These are phyloP conservation scores for Apteryx owenii DNA, from an alignment of 2,113 vertebrate species.

Conservation along the genomic window DNA sequence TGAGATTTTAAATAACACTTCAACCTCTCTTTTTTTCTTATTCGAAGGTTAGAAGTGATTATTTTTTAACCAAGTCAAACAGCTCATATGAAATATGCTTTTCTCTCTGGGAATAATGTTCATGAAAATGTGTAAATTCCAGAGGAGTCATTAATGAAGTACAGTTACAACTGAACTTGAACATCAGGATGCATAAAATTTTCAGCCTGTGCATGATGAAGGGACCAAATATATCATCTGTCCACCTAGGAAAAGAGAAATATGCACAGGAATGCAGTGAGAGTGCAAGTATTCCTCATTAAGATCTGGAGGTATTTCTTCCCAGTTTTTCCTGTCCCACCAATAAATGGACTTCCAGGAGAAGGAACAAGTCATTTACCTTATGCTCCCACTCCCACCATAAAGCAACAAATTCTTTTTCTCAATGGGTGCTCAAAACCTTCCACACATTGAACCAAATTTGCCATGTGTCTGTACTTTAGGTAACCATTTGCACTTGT, in stretches of 20 bases:
- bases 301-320: neutral
- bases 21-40: neutral
- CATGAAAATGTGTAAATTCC: neutral
- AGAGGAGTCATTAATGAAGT: neutral
- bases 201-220: neutral
- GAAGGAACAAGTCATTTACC: neutral
- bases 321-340: neutral
- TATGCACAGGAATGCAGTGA: neutral
- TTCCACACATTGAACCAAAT: neutral
- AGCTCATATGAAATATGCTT: neutral
- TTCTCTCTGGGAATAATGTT: neutral
- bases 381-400: neutral
- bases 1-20: neutral
- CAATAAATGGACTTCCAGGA: neutral
- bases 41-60: accelerated
- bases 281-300: neutral
- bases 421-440: neutral
- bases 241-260: neutral
- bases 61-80: neutral
- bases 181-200: neutral
- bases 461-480: neutral
- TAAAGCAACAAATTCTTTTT: neutral
- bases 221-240: neutral
- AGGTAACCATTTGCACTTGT: neutral
- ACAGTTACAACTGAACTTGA: neutral